Percentiles rank a stretch among this genome's conserved stretches.
These are phyloP conservation scores for Microplitis mediator DNA, from an alignment of 1,140 invertebrate species.

Conservation along the genomic window DNA sequence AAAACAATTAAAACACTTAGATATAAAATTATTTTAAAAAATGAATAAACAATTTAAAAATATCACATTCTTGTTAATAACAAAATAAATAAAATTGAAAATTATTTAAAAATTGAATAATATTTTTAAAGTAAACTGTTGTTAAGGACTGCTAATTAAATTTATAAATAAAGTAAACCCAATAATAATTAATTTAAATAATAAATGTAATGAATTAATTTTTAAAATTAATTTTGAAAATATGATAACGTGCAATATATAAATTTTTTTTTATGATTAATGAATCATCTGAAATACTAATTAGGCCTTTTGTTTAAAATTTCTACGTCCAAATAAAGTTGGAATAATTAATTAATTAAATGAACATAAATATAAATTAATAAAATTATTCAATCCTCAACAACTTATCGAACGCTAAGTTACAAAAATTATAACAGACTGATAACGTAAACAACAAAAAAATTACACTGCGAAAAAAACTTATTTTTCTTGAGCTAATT, in stretches of 20 bases:
- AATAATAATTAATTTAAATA: neutral
- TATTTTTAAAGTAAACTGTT: constrained; percentile 19
- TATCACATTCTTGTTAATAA: constrained; percentile 10
- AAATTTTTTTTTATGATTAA: neutral
- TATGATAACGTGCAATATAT: neutral
- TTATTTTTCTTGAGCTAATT: too few species aligned
- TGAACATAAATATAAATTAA: neutral
- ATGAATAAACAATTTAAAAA: constrained; percentile 17
- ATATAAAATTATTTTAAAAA: constrained; percentile 35
- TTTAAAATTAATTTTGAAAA: constrained; percentile 1
- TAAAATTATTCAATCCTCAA: constrained; percentile 24
- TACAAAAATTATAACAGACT: neutral
- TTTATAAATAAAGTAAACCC: constrained; percentile 8
- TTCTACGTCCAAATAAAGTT: neutral
- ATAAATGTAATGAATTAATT: too few species aligned
- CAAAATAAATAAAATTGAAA: neutral
- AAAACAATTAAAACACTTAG: constrained; percentile 41
- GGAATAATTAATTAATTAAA: neutral
- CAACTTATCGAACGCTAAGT: neutral
- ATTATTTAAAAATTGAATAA: neutral
- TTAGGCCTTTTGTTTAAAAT: constrained; percentile 35
- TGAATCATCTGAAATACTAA: constrained; percentile 28
- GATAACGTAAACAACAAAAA: constrained; percentile 2
- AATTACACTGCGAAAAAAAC: neutral
- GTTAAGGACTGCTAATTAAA: constrained; percentile 29